These are phyloP conservation scores for Bombus confusus DNA, from an alignment of 1,140 invertebrate species.

Conservation along the genomic window DNA sequence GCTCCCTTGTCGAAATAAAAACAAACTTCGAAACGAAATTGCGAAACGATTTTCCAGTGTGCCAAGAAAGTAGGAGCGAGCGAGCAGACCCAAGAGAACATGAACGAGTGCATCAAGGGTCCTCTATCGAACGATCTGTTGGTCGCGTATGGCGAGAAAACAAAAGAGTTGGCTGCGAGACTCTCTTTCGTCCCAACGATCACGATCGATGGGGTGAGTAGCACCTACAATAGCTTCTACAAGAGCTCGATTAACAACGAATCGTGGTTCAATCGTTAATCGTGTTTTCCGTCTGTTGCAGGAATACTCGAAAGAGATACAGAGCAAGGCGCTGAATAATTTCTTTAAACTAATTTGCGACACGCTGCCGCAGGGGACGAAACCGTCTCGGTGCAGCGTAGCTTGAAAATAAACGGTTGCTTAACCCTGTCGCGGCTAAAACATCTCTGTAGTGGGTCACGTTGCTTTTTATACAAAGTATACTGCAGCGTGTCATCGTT, in stretches of 20 bases:
- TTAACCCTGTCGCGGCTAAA: constrained; percentile 12
- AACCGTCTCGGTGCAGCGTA: constrained; percentile 56
- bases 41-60: constrained; percentile 79
- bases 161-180: constrained; percentile 80
- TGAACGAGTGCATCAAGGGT: constrained; percentile 77
- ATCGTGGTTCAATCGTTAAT: background rate
- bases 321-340: constrained; percentile 56
- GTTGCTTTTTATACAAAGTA: constrained; percentile 25
- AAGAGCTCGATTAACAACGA: background rate
- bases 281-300: background rate
- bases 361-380: constrained; percentile 51
- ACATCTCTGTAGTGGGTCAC: constrained; percentile 21
- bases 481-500: background rate
- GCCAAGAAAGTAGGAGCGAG: constrained; percentile 75
- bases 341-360: constrained; percentile 70
- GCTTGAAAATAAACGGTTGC: constrained; percentile 36
- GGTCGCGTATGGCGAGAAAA: constrained; percentile 83
- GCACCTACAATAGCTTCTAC: too few species aligned
- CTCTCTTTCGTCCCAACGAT: constrained; percentile 86
- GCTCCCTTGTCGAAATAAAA: background rate
- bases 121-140: constrained; percentile 81
- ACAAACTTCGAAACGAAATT: background rate
- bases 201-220: constrained; percentile 82
- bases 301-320: constrained; percentile 63
- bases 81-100: constrained; percentile 75